Evolutionary conservation across 2,888 invertebrate species (phyloP), one percentile per base, ranked within the genome.

Genomic region (Diarsia rubi): DNA sequence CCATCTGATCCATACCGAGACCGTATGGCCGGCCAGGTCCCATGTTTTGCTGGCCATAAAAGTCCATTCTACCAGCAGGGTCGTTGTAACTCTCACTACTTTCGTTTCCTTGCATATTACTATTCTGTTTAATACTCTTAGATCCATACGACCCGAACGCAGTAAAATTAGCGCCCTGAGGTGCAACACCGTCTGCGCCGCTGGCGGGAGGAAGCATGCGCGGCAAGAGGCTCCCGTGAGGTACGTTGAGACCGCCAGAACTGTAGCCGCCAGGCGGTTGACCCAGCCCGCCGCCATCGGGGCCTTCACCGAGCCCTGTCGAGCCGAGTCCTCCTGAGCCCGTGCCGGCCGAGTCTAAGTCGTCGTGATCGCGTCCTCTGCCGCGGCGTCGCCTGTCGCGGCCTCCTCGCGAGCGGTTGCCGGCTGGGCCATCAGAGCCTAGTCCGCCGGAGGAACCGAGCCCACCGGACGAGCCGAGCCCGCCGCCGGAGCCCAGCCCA

Each of bases 201-300:
- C 92, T 92, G 21, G 63, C 62, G 87, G 92, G 94, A 64, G 95
- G 95, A 68, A 96, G 94, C 93, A 95, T 91, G 93, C 95, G 95
- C 94, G 95, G 95, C 94, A 94, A 83, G 52, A 91, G 94, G 95
- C 94, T 91, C 93, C 94, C 96, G 92, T 95, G 96, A 92, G 96
- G 94, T 88, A 94, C 93, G 77, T 86, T 91, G 83, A 91, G 95
- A 94, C 96, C 96, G 95, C 95, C 96, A 95, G 95, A 93, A 90
- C 87, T 83, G 88, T 84, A 89, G 84, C 91, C 92, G 90, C 86
- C 88, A 88, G 90, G 85, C 66, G 88, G 88, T 79, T 89, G 91
- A 80, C 90, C 92, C 88, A 91, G 90, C 86, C 93, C 94, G 90
- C 91, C 92, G 86, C 90, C 89, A 82, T 87, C 88, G 83, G 87